phyloP scores from a whole-genome alignment of 2,113 vertebrate genomes.

The Tringa solitaria region DNA sequence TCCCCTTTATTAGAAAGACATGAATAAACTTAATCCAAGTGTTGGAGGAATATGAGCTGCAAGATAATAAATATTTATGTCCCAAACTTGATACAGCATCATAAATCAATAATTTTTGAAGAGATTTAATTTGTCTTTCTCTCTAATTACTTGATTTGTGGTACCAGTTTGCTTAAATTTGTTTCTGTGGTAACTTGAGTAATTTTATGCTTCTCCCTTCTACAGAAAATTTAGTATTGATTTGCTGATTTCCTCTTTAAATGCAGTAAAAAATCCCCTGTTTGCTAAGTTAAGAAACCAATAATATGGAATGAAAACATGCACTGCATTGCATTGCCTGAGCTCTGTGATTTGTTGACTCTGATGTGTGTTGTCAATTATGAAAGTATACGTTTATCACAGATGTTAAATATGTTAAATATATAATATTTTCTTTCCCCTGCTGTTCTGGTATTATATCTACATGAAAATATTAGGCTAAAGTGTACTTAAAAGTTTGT shows the following conservation, averaged over 20 bases:
- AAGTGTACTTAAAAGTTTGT: neutral
- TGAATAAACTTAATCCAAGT: neutral
- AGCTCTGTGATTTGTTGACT: neutral
- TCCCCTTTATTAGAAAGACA: neutral
- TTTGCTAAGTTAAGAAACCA: slow-evolving; percentile 11
- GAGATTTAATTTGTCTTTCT: neutral
- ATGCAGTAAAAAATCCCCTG: neutral
- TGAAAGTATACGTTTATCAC: neutral
- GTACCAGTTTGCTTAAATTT: neutral
- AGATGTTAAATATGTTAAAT: too few relatives aligned
- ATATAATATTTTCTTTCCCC: neutral
- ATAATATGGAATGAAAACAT: neutral
- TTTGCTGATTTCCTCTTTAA: slow-evolving; percentile 35
- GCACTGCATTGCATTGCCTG: neutral
- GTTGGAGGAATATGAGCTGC: neutral
- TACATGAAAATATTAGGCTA: neutral
- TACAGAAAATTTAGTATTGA: slow-evolving; percentile 4
- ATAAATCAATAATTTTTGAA: neutral
- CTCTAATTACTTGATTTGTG: neutral
- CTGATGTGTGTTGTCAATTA: neutral
- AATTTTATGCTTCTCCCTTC: slow-evolving; percentile 9
- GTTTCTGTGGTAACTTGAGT: slow-evolving; percentile 2
- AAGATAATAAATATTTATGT: slow-evolving; percentile 10
- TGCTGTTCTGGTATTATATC: neutral
- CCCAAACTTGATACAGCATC: neutral